These are phyloP conservation scores for Esox niger DNA, from an alignment of 2,113 vertebrate species.

Conservation along the genomic window DNA sequence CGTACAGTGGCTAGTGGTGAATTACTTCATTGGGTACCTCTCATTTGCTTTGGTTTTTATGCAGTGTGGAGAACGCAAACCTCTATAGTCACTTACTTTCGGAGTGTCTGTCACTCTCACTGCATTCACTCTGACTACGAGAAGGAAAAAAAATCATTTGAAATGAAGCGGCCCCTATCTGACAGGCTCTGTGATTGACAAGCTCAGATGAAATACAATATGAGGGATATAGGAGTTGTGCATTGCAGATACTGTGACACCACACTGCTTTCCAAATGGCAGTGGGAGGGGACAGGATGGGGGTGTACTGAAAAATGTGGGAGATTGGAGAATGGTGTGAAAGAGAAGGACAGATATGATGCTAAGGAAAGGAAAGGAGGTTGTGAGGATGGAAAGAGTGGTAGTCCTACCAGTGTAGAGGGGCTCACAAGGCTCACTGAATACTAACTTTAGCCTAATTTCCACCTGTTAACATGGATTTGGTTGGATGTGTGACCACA, in stretches of 20 bases:
- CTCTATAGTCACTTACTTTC: slow-evolving; percentile 42
- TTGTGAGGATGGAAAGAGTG: no score
- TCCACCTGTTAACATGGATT: no score
- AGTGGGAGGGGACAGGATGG: slow-evolving; percentile 14
- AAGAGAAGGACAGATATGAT: no score
- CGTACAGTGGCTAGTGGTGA: background rate
- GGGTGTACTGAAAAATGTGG: slow-evolving; percentile 18
- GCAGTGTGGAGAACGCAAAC: slow-evolving; percentile 35
- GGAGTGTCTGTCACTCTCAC: slow-evolving; percentile 47
- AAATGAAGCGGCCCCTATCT: slow-evolving; percentile 60
- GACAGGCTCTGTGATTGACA: slow-evolving; percentile 67
- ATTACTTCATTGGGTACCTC: background rate
- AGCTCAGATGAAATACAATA: slow-evolving; percentile 68
- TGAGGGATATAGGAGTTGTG: slow-evolving; percentile 49
- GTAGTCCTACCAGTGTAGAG: no score
- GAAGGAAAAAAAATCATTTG: slow-evolving; percentile 42
- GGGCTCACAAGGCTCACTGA: no score
- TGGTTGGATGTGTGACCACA: no score
- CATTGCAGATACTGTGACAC: slow-evolving; percentile 59
- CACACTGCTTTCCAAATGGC: slow-evolving; percentile 14
- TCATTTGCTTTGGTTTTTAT: slow-evolving; percentile 17
- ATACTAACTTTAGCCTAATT: no score
- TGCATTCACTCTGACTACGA: slow-evolving; percentile 55
- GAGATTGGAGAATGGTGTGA: slow-evolving; percentile 19
- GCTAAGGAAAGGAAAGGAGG: no score